phyloP scores from a whole-genome alignment of 2,113 vertebrate genomes.

The Oxyura jamaicensis region DNA sequence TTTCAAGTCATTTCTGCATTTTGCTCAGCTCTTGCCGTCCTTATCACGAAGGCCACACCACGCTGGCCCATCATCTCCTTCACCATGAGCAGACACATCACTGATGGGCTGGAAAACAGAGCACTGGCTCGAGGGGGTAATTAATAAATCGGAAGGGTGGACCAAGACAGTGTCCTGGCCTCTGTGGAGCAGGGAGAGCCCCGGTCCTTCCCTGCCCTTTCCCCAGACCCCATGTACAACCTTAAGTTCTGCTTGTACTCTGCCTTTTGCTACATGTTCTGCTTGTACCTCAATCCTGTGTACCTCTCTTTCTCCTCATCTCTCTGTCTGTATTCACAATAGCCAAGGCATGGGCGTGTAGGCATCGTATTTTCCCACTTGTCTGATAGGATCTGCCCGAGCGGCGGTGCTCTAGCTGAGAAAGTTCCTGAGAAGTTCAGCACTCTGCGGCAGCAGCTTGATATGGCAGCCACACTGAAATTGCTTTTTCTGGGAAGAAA shows the following conservation, averaged over 20 bases:
- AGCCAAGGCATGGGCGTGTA: not conserved
- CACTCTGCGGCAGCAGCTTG: not conserved
- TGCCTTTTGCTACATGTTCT: too few species aligned
- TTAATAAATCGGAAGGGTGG: not conserved
- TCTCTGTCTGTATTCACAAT: not conserved
- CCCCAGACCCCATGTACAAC: accelerated
- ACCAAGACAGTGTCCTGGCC: not conserved
- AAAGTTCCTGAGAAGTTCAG: conserved; percentile 22
- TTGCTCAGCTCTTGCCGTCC: not conserved
- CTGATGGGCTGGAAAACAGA: not conserved
- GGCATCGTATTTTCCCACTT: not conserved
- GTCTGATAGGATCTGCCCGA: conserved; percentile 16
- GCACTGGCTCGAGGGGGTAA: not conserved
- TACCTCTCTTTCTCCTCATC: not conserved
- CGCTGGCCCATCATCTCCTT: not conserved
- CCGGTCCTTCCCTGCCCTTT: not conserved
- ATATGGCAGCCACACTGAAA: not conserved
- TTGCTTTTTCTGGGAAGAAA: conserved; percentile 29
- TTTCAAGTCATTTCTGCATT: not conserved
- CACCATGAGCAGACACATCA: accelerated
- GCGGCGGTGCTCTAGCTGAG: conserved; percentile 9
- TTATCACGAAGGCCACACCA: accelerated
- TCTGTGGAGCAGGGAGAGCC: not conserved
- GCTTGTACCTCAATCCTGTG: not conserved
- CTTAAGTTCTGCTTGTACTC: not conserved